Base-by-base conservation (phyloP, 2,797 vertebrate genomes). In the Cuculus canorus region DNA sequence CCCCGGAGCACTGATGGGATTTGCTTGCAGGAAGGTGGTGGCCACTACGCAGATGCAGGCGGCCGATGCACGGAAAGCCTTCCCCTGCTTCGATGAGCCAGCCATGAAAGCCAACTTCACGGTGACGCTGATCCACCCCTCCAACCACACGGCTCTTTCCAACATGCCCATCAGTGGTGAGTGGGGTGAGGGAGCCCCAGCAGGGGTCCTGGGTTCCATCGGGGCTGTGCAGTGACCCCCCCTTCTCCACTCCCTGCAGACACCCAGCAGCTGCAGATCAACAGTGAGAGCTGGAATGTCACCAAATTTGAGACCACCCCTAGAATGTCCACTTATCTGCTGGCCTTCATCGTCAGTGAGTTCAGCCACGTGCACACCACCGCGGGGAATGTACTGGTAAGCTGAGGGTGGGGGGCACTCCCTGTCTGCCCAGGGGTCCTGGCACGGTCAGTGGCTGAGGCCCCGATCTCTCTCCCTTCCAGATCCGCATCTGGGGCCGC, bases 1-100 rank as follows among this genome's bases (percentile, higher is more conserved):
- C 27, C 33, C 21, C n/a, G 2, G 0, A 1, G n/a, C 0, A 5
- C 56, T 87, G 54, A 87, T 0, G 6, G 75, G 21, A 0, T 18
- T 82, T 60, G 32, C 41, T 61, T 16, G 28, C 97, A 99, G 99
- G 68, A 35, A 21, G 94, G 97, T 99, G 88, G 90, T 99, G 47
- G 99, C 99, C 89, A 99, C 99, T 7, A 99, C 99, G 0, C 99
- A 99, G 96, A 99, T 99, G 99, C 98, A 99, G 95, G 97, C 99
- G 0, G 93, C 99, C 0, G 98, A 98, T 0, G 99, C 99, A 35
- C 98, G 99, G 95, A 99, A 99, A 94, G 96, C 98, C 18, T 99
- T 99, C 94, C 99, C 99, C 1, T 99, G 99, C 97, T 99, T 99
- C 0, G 99, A 99, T 0, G 99, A 99, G 94, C 99, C 99, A 0